Percentiles rank a stretch among this genome's conserved stretches.
These are phyloP conservation scores for Rafetus swinhoei DNA, from an alignment of 2,113 vertebrate species.

Conservation along the genomic window DNA sequence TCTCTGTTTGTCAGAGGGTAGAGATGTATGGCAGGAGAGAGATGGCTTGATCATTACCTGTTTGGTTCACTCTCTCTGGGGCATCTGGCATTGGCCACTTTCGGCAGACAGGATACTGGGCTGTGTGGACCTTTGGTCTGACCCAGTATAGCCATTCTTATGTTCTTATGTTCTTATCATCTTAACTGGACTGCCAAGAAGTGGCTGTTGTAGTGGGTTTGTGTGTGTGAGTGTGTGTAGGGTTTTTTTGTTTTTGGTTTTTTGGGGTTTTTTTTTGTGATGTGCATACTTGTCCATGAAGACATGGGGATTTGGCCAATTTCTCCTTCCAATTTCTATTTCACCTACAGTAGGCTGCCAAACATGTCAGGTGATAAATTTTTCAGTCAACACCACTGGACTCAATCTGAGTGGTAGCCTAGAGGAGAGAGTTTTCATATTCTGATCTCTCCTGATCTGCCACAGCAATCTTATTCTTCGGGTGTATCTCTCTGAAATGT, in stretches of 20 bases:
- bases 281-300: neutral
- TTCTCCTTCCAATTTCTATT: neutral
- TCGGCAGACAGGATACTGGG: too few relatives aligned
- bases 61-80: too few relatives aligned
- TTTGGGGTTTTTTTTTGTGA: neutral
- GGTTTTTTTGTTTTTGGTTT: too few relatives aligned
- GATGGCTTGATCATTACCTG: too few relatives aligned
- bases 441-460: neutral
- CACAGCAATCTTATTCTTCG: neutral
- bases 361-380: slow-evolving; percentile 11
- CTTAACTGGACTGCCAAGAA: neutral
- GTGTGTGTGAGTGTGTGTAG: neutral
- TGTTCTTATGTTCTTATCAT: too few relatives aligned
- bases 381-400: slow-evolving; percentile 9
- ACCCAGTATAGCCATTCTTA: too few relatives aligned
- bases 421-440: neutral
- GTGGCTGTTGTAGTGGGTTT: neutral
- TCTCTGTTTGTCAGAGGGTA: too few relatives aligned
- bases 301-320: slow-evolving; percentile 6
- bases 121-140: too few relatives aligned
- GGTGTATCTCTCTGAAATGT: neutral
- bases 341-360: neutral
- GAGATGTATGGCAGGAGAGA: too few relatives aligned
- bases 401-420: neutral
- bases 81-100: too few relatives aligned